These are phyloP conservation scores for Carettochelys insculpta DNA, from an alignment of 2,113 vertebrate species.

Conservation along the genomic window DNA sequence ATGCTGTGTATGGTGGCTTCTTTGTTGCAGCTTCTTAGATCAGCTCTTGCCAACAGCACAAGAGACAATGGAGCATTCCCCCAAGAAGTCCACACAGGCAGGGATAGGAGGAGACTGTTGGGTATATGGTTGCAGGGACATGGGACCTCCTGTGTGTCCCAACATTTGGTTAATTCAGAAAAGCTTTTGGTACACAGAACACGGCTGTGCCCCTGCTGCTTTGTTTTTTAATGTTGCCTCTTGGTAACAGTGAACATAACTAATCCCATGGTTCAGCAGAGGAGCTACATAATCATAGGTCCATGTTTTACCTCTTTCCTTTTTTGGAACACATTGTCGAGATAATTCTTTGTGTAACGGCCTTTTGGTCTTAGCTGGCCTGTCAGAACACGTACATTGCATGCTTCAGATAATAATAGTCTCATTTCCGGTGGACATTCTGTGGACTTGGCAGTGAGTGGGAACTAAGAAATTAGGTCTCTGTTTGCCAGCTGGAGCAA, in stretches of 20 bases:
- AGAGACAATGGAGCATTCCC: background rate
- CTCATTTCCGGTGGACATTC: background rate
- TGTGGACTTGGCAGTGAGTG: background rate
- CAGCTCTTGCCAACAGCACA: background rate
- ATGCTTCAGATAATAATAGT: background rate
- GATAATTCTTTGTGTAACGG: background rate
- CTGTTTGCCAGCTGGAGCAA: background rate
- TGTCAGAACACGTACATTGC: background rate
- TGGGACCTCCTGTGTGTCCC: background rate
- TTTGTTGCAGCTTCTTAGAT: background rate
- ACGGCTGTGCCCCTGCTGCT: background rate
- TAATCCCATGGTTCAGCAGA: background rate
- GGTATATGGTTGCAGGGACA: background rate
- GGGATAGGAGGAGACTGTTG: background rate
- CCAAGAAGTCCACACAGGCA: background rate
- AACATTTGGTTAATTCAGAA: background rate
- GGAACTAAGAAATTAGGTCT: background rate
- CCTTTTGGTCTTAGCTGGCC: background rate
- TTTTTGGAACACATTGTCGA: slow-evolving; percentile 3
- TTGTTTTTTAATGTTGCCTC: background rate
- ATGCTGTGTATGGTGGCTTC: background rate
- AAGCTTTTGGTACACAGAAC: background rate
- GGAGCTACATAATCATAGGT: background rate
- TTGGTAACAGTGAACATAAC: background rate
- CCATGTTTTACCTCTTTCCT: background rate